A percentile compares a stretch with the other conserved stretches of the same genome.
These are phyloP conservation scores for Etheostoma nigrum DNA, from an alignment of 2,797 vertebrate genomes.

Conservation along the genomic window DNA sequence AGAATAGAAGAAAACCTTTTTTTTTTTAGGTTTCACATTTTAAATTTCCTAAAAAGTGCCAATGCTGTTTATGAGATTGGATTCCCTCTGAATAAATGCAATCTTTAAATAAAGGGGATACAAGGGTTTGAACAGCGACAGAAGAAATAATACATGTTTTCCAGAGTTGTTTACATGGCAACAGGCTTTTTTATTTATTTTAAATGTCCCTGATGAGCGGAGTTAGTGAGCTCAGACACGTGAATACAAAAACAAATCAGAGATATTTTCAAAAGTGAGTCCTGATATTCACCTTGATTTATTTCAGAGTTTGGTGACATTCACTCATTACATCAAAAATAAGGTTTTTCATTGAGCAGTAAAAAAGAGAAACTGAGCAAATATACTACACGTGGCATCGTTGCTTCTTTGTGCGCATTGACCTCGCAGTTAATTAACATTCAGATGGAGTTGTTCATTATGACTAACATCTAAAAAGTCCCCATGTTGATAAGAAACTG, in stretches of 20 bases:
- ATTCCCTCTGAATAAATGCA: too few species aligned
- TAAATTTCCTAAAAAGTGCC: too few species aligned
- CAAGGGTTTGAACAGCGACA: too few species aligned
- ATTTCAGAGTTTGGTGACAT: not conserved
- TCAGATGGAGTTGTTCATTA: not conserved
- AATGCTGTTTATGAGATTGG: too few species aligned
- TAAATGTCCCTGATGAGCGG: too few species aligned
- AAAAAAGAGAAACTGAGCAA: not conserved
- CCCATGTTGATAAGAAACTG: not conserved
- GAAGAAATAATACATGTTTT: too few species aligned
- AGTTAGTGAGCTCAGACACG: not conserved
- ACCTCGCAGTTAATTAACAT: conserved; percentile 1
- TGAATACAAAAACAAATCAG: not conserved
- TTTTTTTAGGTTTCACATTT: too few species aligned
- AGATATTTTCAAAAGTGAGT: not conserved
- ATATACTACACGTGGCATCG: not conserved
- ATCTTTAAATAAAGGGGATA: too few species aligned
- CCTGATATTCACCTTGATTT: conserved; percentile 19
- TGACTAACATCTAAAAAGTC: not conserved
- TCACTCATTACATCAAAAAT: not conserved
- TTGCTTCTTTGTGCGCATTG: conserved; percentile 3
- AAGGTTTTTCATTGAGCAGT: not conserved
- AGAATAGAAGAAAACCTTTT: too few species aligned
- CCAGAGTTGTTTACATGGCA: too few species aligned
- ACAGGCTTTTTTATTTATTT: too few species aligned